Evolutionary conservation across 2,888 invertebrate genomes (phyloP), one percentile per base, ranked within the genome.

Genomic region (Tipula lateralis): DNA sequence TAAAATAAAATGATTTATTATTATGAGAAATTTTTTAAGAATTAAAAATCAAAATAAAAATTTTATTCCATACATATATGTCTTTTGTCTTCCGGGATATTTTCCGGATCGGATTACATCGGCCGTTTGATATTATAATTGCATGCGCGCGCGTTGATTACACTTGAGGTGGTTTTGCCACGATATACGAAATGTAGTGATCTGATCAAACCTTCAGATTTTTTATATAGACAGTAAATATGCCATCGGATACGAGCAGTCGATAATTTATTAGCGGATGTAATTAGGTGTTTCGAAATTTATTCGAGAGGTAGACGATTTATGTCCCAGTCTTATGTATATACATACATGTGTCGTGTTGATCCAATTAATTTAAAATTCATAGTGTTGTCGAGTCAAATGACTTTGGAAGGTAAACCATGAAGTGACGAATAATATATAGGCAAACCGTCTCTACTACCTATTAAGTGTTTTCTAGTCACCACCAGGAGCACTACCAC

Each of bases 1-100:
- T 66, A 66, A 66, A 24, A 66, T 66, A 66, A 66, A 66, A 66
- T 66, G 66, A 66, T 66, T 66, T 66, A 66, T 66, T 24, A 24
- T 66, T 66, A 66, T 66, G 66, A 24, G 66, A 66, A 66, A 12
- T 66, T 66, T 24, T 66, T 66, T 66, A 24, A 66, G 24, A 66
- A 24, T 66, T 66, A 24, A 66, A 24, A 66, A 66, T 66, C 66
- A 66, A 66, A 66, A 66, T 24, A 66, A 66, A 36, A 36, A 36
- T 12, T 4, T 32, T 32, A 32, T 32, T 32, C 6, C 6, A 6
- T 32, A 32, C 6, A 6, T 36, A 7, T 34, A 34, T 34, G 34
- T 13, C 16, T n/a, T 44, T 24, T 24, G 66, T 66, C 66, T 66
- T 66, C 66, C 66, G 66, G 66, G 12, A 24, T n/a, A n/a, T 66